Evolutionary conservation across 2,888 invertebrate genomes (phyloP).

Genomic region (Pocota personata): DNA sequence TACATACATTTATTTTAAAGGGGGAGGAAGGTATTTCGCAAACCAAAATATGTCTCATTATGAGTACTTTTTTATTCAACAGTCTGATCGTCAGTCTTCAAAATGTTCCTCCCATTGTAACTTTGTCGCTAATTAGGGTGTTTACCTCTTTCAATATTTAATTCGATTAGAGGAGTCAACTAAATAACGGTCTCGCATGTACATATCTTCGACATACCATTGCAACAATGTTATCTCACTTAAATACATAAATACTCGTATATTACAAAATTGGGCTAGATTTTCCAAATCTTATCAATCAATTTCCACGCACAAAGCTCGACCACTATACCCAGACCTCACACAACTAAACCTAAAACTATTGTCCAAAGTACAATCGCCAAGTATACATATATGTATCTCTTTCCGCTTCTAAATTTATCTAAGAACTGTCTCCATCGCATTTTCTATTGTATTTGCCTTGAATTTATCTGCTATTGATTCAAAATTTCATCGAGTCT

Average conservation of each 20-base stretch:
- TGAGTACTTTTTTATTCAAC: too few species aligned
- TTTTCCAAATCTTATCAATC: constrained; percentile 41
- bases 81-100: too few species aligned
- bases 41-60: too few species aligned
- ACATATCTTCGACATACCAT: neutral
- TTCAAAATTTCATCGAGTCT: constrained; percentile 53
- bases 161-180: neutral
- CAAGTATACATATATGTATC: constrained; percentile 10
- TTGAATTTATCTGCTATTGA: constrained; percentile 1
- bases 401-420: neutral
- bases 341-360: constrained; percentile 7
- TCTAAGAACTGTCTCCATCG: constrained; percentile 2
- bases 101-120: too few species aligned
- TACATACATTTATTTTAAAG: too few species aligned
- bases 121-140: too few species aligned
- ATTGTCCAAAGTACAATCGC: constrained; percentile 33
- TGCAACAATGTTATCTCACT: neutral
- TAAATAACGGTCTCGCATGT: too few species aligned
- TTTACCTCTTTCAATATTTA: too few species aligned
- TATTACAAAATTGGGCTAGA: neutral
- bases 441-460: constrained; percentile 15
- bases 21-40: too few species aligned
- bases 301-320: neutral
- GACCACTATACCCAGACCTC: neutral
- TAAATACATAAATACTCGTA: neutral